phyloP scores from a whole-genome alignment of 1,140 invertebrate genomes.

The Gryon sp. region DNA sequence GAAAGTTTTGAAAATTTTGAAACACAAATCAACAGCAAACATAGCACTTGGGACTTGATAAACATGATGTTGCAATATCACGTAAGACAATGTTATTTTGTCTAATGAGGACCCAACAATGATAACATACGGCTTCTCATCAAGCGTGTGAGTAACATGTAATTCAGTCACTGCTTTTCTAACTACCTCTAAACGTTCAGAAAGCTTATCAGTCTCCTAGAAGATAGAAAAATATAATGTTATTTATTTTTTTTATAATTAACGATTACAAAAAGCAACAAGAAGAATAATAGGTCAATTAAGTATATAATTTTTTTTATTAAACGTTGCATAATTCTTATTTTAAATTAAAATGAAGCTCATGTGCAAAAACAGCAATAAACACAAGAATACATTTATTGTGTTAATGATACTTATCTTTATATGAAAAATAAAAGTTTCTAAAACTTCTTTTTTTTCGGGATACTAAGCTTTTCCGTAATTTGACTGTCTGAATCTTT shows the following conservation, averaged over 20 bases:
- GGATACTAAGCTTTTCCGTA: constrained; percentile 2
- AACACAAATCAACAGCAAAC: constrained; percentile 22
- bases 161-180: constrained; percentile 7
- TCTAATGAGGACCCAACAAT: constrained; percentile 5
- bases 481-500: constrained; percentile 8
- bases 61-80: constrained; percentile 1
- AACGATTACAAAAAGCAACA: too few relatives aligned
- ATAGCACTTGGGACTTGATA: constrained; percentile 17
- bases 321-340: too few relatives aligned
- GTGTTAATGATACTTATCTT: too few relatives aligned
- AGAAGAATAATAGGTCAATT: too few relatives aligned
- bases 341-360: too few relatives aligned
- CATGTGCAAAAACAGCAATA: too few relatives aligned
- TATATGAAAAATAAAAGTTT: constrained; percentile 13
- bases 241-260: too few relatives aligned
- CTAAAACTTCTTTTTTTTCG: constrained; percentile 2
- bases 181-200: too few relatives aligned
- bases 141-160: background rate
- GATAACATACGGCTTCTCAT: constrained; percentile 14
- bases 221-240: too few relatives aligned
- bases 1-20: constrained; percentile 24
- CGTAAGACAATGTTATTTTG: background rate
- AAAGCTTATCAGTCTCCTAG: background rate
- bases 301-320: too few relatives aligned
- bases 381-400: too few relatives aligned